A percentile compares a stretch with the other conserved stretches of the same genome.
Evolutionary conservation across 2,888 invertebrate species (phyloP).

Genomic region (Muscina levida): DNA sequence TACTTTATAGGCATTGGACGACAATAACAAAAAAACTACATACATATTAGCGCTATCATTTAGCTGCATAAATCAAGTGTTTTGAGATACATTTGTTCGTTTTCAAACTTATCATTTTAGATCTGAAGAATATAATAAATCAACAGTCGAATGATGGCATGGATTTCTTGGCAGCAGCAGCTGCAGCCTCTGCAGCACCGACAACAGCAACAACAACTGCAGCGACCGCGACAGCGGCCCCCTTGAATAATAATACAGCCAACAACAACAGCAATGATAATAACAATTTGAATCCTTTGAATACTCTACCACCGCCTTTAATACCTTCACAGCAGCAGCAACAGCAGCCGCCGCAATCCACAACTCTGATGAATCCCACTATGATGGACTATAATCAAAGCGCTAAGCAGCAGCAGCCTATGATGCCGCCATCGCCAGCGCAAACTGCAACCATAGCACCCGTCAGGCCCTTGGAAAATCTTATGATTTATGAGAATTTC

Average conservation of each 20-base stretch:
- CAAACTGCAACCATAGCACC: slow-evolving; percentile 6
- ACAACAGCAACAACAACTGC: slow-evolving; percentile 65
- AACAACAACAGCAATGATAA: slow-evolving; percentile 63
- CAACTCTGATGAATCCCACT: slow-evolving; percentile 31
- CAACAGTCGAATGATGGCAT: slow-evolving; percentile 77
- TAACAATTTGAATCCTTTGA: slow-evolving; percentile 36
- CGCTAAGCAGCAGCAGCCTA: slow-evolving; percentile 43
- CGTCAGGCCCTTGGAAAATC: slow-evolving; percentile 72
- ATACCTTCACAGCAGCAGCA: slow-evolving; percentile 32
- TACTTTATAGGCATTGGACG: no score
- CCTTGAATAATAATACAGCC: slow-evolving; percentile 24
- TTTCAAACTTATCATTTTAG: slow-evolving; percentile 67
- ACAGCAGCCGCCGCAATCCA: slow-evolving; percentile 30
- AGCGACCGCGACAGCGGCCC: slow-evolving; percentile 48
- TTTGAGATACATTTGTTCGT: slow-evolving; percentile 2
- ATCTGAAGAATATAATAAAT: slow-evolving; percentile 78
- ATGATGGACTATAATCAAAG: slow-evolving; percentile 45
- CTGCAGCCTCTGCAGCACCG: slow-evolving; percentile 66
- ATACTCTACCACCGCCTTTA: slow-evolving; percentile 26
- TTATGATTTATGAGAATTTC: slow-evolving; percentile 78
- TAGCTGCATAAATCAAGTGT: slow-evolving; percentile 38
- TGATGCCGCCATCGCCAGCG: slow-evolving; percentile 44
- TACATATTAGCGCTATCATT: no score
- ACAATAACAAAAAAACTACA: no score
- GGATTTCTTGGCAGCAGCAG: slow-evolving; percentile 72